A percentile compares a stretch with the other conserved stretches of the same genome.
Conservation (phyloP, 2,113 vertebrate species). For the Microcebus jonahi region DNA sequence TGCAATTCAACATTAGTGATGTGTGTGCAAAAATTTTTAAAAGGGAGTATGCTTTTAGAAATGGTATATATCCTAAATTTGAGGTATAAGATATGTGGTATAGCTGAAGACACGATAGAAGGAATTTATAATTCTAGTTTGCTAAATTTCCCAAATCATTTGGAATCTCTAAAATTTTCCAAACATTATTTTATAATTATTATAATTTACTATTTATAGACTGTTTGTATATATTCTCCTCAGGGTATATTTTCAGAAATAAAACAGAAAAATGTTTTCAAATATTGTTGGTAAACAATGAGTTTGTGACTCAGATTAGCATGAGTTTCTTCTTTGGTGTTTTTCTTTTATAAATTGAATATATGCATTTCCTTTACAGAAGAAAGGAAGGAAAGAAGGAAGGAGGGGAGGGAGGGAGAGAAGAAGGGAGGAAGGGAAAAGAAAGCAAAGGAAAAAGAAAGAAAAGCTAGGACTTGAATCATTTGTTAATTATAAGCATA, state of each 20-base stretch:
- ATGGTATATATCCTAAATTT: slow-evolving; percentile 4
- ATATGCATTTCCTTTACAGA: not conserved
- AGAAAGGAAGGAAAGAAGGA: not conserved
- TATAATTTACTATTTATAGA: not conserved
- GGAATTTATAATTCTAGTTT: slow-evolving; percentile 11
- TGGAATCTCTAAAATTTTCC: slow-evolving; percentile 35
- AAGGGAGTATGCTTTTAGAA: slow-evolving; percentile 36
- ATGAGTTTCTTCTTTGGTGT: slow-evolving; percentile 24
- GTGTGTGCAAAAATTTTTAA: not conserved
- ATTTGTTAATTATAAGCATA: slow-evolving; percentile 37
- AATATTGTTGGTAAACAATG: slow-evolving; percentile 1
- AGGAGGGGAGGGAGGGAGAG: not conserved
- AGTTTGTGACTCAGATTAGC: not conserved
- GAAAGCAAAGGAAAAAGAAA: not conserved
- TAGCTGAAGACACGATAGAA: not conserved
- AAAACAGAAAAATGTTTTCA: not conserved
- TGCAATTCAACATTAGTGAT: not conserved
- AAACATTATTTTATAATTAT: not conserved
- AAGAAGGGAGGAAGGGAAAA: not conserved
- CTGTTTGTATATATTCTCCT: not conserved
- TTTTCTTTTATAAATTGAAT: slow-evolving; percentile 4
- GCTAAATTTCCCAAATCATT: slow-evolving; percentile 28
- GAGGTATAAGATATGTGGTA: slow-evolving; percentile 13
- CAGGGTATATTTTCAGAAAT: slow-evolving; percentile 38
- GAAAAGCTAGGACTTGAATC: not conserved